Percentiles rank a stretch among this genome's conserved stretches.
phyloP scores from a whole-genome alignment of 2,888 invertebrate genomes.

The Bugula neritina region DNA sequence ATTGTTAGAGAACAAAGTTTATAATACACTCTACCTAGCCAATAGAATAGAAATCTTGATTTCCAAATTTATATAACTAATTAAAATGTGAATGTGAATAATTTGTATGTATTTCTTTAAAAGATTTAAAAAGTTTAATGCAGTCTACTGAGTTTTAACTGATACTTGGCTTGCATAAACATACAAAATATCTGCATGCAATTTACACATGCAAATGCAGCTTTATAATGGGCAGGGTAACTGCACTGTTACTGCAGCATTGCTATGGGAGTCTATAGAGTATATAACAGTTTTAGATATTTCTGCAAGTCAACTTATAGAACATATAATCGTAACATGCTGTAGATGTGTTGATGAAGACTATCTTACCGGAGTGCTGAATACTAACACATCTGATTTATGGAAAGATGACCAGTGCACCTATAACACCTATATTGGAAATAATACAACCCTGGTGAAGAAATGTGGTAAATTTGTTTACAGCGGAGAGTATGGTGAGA shows the following conservation, averaged over 20 bases:
- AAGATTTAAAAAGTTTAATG: no score
- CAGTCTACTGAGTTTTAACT: no score
- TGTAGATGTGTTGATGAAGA: not conserved
- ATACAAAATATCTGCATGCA: not conserved
- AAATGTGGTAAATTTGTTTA: slow-evolving; percentile 9
- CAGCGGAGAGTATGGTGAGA: not conserved
- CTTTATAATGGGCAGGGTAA: not conserved
- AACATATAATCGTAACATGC: no score
- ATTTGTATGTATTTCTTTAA: no score
- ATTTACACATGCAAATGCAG: not conserved
- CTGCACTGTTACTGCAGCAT: not conserved
- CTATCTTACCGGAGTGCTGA: not conserved
- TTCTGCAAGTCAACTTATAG: no score
- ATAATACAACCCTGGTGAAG: not conserved
- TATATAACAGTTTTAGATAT: not conserved
- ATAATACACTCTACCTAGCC: no score
- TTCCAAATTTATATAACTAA: no score
- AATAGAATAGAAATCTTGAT: no score
- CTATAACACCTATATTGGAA: not conserved
- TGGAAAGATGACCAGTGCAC: not conserved
- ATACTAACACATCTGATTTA: not conserved
- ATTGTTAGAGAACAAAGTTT: no score
- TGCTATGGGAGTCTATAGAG: not conserved
- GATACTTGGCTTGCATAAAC: no score
- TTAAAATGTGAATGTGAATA: no score